Evolutionary conservation across 2,113 vertebrate species (phyloP).

Genomic region (Hemiprocne comata): DNA sequence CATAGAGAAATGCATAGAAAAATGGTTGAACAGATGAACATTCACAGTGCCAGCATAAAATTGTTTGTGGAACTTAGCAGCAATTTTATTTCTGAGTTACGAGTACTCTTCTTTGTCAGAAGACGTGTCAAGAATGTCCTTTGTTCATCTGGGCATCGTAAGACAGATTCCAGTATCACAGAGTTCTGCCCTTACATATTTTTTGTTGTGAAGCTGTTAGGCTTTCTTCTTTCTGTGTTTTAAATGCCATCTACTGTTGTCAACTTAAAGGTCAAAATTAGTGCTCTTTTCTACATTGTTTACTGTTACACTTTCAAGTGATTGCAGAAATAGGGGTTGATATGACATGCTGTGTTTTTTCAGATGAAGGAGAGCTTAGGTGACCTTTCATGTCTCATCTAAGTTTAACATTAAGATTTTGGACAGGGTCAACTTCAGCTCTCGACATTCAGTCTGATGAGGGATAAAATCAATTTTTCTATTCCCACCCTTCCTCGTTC

Average conservation of each 20-base stretch:
- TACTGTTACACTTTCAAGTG: background rate
- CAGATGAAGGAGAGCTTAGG: background rate
- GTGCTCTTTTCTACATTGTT: background rate
- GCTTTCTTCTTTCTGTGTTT: background rate
- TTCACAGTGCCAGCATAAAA: background rate
- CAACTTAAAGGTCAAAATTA: background rate
- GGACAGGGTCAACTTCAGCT: background rate
- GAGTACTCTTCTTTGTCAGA: background rate
- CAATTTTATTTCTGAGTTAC: background rate
- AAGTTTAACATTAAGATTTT: background rate
- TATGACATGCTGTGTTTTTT: background rate
- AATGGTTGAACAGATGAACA: background rate
- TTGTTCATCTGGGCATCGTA: background rate
- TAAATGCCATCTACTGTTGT: background rate
- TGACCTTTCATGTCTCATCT: background rate
- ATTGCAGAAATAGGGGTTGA: conserved; percentile 9
- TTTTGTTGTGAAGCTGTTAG: background rate
- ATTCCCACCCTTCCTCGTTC: background rate
- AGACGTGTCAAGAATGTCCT: background rate
- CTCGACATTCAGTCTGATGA: background rate
- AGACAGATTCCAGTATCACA: background rate
- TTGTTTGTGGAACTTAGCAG: background rate
- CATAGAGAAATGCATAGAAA: background rate
- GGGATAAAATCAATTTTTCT: background rate
- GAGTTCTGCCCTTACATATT: background rate